Conservation (phyloP, 1,140 invertebrate genomes). For the Ctenoplectra terminalis region DNA sequence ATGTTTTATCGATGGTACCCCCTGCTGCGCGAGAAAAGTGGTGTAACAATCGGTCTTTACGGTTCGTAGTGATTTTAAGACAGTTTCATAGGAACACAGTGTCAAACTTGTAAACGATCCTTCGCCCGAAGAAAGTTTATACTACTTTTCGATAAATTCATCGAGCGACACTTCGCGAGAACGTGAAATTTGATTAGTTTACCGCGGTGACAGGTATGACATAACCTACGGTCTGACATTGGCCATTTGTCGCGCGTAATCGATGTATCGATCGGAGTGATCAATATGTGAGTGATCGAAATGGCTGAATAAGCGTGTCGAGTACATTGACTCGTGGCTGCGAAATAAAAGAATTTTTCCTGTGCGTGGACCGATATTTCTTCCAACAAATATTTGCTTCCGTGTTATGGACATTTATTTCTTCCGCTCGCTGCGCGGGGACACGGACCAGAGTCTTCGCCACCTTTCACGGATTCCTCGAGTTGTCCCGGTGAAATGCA, state of each 20-base stretch:
- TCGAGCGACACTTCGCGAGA: not conserved
- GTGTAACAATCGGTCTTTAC: not conserved
- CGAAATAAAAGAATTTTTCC: conserved; percentile 1
- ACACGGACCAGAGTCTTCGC: not conserved
- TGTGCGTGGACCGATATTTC: conserved; percentile 19
- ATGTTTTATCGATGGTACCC: not conserved
- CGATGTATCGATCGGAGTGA: conserved; percentile 40
- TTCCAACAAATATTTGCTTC: not conserved
- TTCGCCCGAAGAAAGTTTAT: not conserved
- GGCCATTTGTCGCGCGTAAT: not conserved
- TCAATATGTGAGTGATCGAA: conserved; percentile 25
- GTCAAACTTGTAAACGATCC: not conserved
- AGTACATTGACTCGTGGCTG: not conserved
- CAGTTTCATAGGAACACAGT: not conserved
- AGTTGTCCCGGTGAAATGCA: conserved; percentile 13
- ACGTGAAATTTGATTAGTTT: not conserved
- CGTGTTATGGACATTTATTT: not conserved
- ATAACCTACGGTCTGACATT: not conserved
- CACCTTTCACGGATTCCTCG: conserved; percentile 15
- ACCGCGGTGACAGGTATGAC: not conserved
- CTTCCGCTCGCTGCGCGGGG: not conserved
- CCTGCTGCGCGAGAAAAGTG: not conserved
- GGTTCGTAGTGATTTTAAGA: not conserved
- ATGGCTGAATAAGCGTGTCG: not conserved
- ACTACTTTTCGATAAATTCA: no score